phyloP scores from a whole-genome alignment of 1,140 invertebrate species.

The Zaprionus lachaisei region DNA sequence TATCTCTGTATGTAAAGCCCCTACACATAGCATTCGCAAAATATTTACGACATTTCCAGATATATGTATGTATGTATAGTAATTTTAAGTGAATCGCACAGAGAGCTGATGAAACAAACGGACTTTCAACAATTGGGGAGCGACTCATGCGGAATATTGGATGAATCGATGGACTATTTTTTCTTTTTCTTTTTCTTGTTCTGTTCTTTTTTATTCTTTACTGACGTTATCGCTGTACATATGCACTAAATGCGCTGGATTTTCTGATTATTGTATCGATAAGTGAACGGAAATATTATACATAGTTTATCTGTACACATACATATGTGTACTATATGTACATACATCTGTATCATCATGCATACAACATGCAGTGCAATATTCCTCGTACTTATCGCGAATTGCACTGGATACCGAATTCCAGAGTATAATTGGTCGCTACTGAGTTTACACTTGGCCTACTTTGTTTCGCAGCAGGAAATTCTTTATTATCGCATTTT shows the following conservation, averaged over 20 bases:
- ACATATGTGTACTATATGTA: neutral
- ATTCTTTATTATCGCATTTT: neutral
- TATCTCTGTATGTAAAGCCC: constrained; percentile 14
- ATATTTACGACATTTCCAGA: neutral
- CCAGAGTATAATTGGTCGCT: neutral
- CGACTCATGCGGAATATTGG: constrained; percentile 23
- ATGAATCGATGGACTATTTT: constrained; percentile 17
- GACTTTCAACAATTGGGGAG: constrained; percentile 27
- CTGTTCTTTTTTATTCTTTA: constrained; percentile 3
- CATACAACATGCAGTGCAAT: neutral
- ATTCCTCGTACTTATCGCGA: neutral
- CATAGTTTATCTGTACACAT: neutral
- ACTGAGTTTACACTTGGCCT: constrained; percentile 6
- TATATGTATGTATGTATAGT: too few species aligned
- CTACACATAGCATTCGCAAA: constrained; percentile 3
- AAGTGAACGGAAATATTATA: constrained; percentile 31
- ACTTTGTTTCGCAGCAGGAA: neutral
- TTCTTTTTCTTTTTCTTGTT: constrained; percentile 5
- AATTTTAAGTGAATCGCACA: constrained; percentile 4
- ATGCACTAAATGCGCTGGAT: constrained; percentile 8
- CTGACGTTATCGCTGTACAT: constrained; percentile 19
- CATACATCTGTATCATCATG: too few species aligned
- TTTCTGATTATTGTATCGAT: constrained; percentile 24
- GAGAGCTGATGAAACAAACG: constrained; percentile 11
- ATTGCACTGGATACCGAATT: neutral